Evolutionary conservation across 2,113 vertebrate species (phyloP), one percentile per base, ranked within the genome.

Genomic region (Eleginops maclovinus): DNA sequence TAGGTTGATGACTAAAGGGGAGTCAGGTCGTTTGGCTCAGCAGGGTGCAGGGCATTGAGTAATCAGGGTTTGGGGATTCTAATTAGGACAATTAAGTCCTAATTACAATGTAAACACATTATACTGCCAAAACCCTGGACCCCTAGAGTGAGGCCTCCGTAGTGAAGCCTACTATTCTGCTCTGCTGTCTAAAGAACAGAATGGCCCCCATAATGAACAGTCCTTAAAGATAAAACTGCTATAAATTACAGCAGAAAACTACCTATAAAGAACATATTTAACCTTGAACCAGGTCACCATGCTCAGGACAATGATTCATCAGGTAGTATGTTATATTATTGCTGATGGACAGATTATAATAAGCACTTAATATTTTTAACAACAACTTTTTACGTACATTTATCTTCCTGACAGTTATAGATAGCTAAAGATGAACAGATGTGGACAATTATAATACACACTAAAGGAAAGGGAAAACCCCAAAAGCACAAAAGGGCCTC

Each of bases 41-140:
- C 79, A 85, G 87, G 88, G 79, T 78, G 71, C 79, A 66, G 47
- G 61, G 78, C 75, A 86, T 68, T 79, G 85, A 90, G 82, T 87
- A 89, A 90, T 90, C 77, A 84, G 86, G 82, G 84, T 87, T 91
- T 84, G 81, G 90, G 92, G 87, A 90, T 81, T 87, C 72, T 93
- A 93, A 94, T 91, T 90, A 91, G 87, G 66, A 90, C 91, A 94
- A 92, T 94, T 93, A 93, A 87, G 77, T 85, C 88, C 82, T 94
- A 94, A 94, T 94, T 94, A 90, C 87, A 92, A 90, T 87, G 87
- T 94, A 93, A 94, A 93, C 91, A 93, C 82, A 88, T 89, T 89
- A 77, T 85, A 81, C 82, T 92, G 90, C 93, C 91, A 91, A 88
- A 90, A 88, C 72, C 79, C 50, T 64, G 78, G 83, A 85, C 85